Evolutionary conservation across 2,797 vertebrate species (phyloP), one percentile per base, ranked within the genome.

Genomic region (Phataginus tricuspis): DNA sequence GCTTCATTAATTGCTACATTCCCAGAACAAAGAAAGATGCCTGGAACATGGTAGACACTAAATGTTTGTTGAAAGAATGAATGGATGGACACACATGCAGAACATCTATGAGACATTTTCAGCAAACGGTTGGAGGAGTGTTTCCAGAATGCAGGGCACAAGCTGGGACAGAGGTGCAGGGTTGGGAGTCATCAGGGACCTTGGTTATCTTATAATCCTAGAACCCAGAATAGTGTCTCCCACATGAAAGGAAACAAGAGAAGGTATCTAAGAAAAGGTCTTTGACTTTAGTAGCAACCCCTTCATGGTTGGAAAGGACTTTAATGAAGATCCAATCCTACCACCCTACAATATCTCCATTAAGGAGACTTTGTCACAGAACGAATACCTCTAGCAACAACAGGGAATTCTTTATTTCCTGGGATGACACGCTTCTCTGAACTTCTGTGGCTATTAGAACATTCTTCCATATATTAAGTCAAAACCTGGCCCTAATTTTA

Each of bases 401-500:
- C 31, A 34, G 5, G 53, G n/a, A 94, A 37, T 80, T 92, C 57
- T 66, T 64, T 61, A 80, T 79, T 91, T 86, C 71, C 34, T 77
- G 23, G 16, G 49, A 12, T 45, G 57, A 77, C 31, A 87, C 0
- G 5, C 68, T 82, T 31, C 74, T 89, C 34, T 29, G 74, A 55
- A 71, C 59, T 66, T 34, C 74, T 59, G 31, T 45, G 78, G 63
- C 68, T 89, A 45, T 66, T 69, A 53, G 74, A 51, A 93, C 49
- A 90, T 79, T 79, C 69, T 86, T 75, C 53, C 45, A 90, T 34
- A 74, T 68, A 89, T 51, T 71, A 78, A 88, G 78, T 95, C 21
- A 95, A 97, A 97, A 91, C 39, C 39, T 89, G 37, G 59, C 68
- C 37, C 64, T 25, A 83, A 75, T 92, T 95, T 94, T 86, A 93